Evolutionary conservation across 2,888 invertebrate genomes (phyloP), one percentile per base, ranked within the genome.

Genomic region (Campopleginae sp.): DNA sequence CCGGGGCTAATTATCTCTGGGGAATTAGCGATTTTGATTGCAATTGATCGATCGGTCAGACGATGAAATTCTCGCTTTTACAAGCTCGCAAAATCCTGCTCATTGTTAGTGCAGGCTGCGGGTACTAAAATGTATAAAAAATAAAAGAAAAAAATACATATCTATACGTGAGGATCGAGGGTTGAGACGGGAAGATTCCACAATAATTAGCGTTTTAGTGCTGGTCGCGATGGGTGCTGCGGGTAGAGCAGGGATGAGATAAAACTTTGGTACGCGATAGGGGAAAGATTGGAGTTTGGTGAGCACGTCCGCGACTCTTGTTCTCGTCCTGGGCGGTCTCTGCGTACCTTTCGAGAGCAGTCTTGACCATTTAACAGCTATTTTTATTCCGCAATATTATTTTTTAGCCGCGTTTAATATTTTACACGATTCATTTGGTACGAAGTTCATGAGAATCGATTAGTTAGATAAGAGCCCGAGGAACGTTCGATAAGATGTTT

Each of bases 271-370:
- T 89, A 89, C 54, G 65, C 54, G 65, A 80, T 66, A 66, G 31
- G 80, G 31, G 89, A 88, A 90, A 88, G 88, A 89, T 90, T 88
- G 85, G 85, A 76, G 63, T 72, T 82, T 75, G 82, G 85, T 76
- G 71, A 38, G 38, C 38, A 70, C 66, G 84, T 81, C 65, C 70
- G 14, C 72, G 17, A 54, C 42, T 68, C 65, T 72, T 31, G 51
- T 44, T 74, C 51, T 85, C 91, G 86, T 90, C 90, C 87, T 91
- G 91, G 91, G 91, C 89, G 91, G 91, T 91, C 89, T 79, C 76
- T 38, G 38, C 78, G 82, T 68, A 75, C 61, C 82, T 75, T 68
- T 76, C 70, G 72, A 82, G 65, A 58, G 66, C 66, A 46, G 7
- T 23, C 54, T 66, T 58, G 19, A 68, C 65, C 58, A 65, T 76